These are phyloP conservation scores for Xylota segnis DNA, from an alignment of 2,888 invertebrate genomes.

Conservation along the genomic window DNA sequence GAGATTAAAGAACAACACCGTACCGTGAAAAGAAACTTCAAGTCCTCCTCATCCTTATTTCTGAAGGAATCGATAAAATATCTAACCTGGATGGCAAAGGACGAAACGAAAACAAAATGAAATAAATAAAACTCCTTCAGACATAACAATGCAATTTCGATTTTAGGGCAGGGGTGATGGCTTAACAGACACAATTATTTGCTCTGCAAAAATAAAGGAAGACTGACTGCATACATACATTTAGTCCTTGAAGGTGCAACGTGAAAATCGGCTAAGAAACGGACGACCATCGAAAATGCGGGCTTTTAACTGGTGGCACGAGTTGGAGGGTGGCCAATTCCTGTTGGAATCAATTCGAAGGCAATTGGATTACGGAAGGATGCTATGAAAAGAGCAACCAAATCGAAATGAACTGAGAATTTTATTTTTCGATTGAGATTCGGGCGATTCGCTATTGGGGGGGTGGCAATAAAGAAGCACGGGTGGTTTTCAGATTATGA, in stretches of 20 bases:
- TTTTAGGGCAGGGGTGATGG: constrained; percentile 6
- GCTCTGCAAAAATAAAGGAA: neutral
- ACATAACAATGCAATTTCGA: constrained; percentile 22
- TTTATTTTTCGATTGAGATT: constrained; percentile 14
- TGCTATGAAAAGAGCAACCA: constrained; percentile 2
- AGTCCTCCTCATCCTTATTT: constrained; percentile 8
- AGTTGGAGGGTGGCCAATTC: constrained; percentile 27
- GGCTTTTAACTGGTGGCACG: constrained; percentile 5
- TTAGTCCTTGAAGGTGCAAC: constrained; percentile 19
- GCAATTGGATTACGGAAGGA: constrained; percentile 10
- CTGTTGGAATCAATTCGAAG: constrained; percentile 20
- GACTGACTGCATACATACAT: neutral
- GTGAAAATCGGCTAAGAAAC: neutral
- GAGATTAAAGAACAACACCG: constrained; percentile 47
- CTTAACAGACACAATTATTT: constrained; percentile 43
- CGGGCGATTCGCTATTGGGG: neutral
- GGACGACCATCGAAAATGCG: neutral
- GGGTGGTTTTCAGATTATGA: constrained; percentile 11
- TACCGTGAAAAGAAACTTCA: constrained; percentile 24
- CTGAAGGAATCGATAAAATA: constrained; percentile 26
- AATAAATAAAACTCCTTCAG: constrained; percentile 39
- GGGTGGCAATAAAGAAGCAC: neutral
- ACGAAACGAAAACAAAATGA: neutral
- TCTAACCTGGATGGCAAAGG: constrained; percentile 9
- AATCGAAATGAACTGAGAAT: constrained; percentile 30